Conservation (phyloP, 2,888 invertebrate species). For the Molanna angustata region DNA sequence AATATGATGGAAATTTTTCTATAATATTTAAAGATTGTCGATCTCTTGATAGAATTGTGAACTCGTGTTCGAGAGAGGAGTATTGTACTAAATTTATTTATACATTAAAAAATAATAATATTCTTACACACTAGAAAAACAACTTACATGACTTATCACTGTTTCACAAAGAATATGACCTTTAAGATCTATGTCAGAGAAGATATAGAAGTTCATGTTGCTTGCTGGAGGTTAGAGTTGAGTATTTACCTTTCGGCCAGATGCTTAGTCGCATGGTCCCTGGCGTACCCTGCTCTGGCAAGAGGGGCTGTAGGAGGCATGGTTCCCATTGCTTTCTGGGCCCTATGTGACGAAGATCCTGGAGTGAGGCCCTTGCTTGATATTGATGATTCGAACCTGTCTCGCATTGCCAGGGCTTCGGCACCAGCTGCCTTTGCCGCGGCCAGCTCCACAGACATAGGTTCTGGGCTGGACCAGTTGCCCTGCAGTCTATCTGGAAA, state of each 20-base stretch:
- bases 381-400: conserved; percentile 51
- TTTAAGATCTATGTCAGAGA: too few relatives aligned
- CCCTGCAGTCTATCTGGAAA: conserved; percentile 41
- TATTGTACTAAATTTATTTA: too few relatives aligned
- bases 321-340: conserved; percentile 68
- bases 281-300: conserved; percentile 64
- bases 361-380: conserved; percentile 38
- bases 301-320: conserved; percentile 58
- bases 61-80: too few relatives aligned
- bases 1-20: too few relatives aligned
- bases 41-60: too few relatives aligned
- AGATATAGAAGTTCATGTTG: too few relatives aligned
- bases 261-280: conserved; percentile 65
- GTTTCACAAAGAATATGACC: too few relatives aligned
- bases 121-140: too few relatives aligned
- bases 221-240: too few relatives aligned
- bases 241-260: conserved; percentile 53
- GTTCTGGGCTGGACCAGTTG: conserved; percentile 11
- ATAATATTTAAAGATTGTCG: too few relatives aligned
- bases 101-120: too few relatives aligned
- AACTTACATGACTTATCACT: too few relatives aligned
- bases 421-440: conserved; percentile 57
- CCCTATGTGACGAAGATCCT: conserved; percentile 64
- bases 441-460: conserved; percentile 2
- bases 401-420: conserved; percentile 55